Conservation (phyloP, 2,888 invertebrate species). For the Zaprionus bogoriensis region DNA sequence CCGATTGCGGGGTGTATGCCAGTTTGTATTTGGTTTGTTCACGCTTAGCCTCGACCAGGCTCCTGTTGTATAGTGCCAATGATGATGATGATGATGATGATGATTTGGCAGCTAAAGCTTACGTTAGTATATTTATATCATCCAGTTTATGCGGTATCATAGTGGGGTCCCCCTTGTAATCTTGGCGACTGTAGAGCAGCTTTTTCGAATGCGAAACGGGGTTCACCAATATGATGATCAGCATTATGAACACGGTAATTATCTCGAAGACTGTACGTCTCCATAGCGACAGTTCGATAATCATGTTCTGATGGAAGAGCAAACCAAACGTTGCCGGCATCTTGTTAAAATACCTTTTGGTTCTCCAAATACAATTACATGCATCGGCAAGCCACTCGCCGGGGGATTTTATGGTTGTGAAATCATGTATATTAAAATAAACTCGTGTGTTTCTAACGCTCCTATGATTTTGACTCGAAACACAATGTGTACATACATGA, state of each 20-base stretch:
- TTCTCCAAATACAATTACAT: too few relatives aligned
- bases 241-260: slow-evolving; percentile 47
- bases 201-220: slow-evolving; percentile 41
- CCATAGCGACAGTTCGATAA: slow-evolving; percentile 54
- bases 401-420: too few relatives aligned
- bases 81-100: background rate
- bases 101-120: slow-evolving; percentile 21
- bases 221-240: slow-evolving; percentile 48
- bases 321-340: slow-evolving; percentile 59
- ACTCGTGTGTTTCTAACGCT: slow-evolving; percentile 16
- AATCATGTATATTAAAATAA: too few relatives aligned
- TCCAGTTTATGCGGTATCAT: slow-evolving; percentile 42
- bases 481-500: background rate
- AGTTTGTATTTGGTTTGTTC: slow-evolving; percentile 54
- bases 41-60: slow-evolving; percentile 39
- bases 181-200: slow-evolving; percentile 34
- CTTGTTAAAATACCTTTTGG: too few relatives aligned
- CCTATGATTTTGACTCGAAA: slow-evolving; percentile 21
- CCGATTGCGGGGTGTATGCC: slow-evolving; percentile 52
- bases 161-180: slow-evolving; percentile 24
- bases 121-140: slow-evolving; percentile 57
- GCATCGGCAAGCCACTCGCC: background rate
- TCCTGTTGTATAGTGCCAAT: too few relatives aligned
- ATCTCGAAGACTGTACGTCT: slow-evolving; percentile 56
- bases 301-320: slow-evolving; percentile 55